Conservation (phyloP, 2,113 vertebrate genomes). For the Nothoprocta pentlandii region DNA sequence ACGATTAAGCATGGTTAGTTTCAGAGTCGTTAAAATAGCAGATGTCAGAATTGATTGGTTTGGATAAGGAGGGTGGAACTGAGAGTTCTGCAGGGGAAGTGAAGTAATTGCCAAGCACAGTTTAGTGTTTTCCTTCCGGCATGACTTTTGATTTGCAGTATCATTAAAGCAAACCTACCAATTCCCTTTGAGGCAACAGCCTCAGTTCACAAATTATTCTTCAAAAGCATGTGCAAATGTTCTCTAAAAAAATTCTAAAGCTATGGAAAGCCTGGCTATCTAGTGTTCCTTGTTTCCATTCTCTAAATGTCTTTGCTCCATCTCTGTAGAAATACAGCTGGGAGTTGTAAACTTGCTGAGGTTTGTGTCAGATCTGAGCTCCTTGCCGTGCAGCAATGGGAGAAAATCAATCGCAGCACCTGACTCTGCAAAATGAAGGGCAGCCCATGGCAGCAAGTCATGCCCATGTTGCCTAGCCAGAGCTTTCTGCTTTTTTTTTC, state of each 20-base stretch:
- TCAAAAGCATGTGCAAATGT: neutral
- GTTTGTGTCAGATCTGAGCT: neutral
- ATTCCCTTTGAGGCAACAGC: neutral
- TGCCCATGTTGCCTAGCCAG: neutral
- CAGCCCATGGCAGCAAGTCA: neutral
- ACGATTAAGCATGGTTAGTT: neutral
- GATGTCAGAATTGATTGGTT: neutral
- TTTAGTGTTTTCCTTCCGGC: no score
- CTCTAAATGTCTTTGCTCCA: neutral
- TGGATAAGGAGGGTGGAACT: neutral
- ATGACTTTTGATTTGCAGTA: neutral
- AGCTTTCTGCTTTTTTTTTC: neutral
- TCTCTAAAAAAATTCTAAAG: neutral
- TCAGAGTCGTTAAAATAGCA: neutral
- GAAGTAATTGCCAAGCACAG: neutral
- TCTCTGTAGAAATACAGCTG: neutral
- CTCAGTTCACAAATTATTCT: neutral
- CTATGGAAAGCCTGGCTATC: neutral
- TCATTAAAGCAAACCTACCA: neutral
- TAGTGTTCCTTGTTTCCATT: neutral
- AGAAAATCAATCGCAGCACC: neutral
- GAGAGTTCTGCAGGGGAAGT: neutral
- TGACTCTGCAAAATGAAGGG: neutral
- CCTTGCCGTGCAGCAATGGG: neutral
- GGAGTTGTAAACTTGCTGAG: neutral